Percentiles rank a stretch among this genome's conserved stretches.
These are phyloP conservation scores for Cassiopea andromeda DNA, from an alignment of 30 jellyfish, hydroid and myxozoan genomes.

Conservation along the genomic window DNA sequence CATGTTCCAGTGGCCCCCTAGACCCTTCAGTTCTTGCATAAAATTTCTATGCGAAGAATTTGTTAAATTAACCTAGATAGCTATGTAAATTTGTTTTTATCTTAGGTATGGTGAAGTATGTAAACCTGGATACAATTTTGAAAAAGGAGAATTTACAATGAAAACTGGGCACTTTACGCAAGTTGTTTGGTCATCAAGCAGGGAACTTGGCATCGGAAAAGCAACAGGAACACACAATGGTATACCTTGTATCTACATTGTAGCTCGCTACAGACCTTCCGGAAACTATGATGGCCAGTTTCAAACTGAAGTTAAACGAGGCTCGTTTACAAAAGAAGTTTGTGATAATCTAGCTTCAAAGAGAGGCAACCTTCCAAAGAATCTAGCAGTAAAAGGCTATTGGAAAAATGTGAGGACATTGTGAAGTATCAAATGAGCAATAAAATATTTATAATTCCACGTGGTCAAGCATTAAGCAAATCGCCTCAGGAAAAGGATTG, in stretches of 20 bases:
- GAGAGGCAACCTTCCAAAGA: constrained; percentile 8
- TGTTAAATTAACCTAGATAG: not conserved
- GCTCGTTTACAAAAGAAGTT: constrained; percentile 59
- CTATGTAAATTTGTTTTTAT: not conserved
- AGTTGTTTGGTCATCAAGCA: constrained; percentile 76
- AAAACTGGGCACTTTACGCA: constrained; percentile 89
- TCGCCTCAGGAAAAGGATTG: no score
- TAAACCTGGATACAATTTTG: constrained; percentile 85
- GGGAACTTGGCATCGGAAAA: constrained; percentile 80
- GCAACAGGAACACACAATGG: constrained; percentile 69
- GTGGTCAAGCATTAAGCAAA: no score
- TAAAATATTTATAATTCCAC: no score
- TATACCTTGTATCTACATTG: constrained; percentile 77
- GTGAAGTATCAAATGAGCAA: no score
- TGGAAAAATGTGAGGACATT: no score
- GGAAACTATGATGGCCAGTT: constrained; percentile 80
- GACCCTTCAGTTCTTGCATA: no score
- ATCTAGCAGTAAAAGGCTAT: no score
- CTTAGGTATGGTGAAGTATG: constrained; percentile 92
- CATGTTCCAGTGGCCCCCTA: no score
- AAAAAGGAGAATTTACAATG: constrained; percentile 42
- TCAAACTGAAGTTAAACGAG: constrained; percentile 71
- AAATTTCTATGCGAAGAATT: no score
- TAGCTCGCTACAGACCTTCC: constrained; percentile 85
- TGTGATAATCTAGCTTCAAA: constrained; percentile 37